Evolutionary conservation across 2,888 invertebrate genomes (phyloP).

Genomic region (Volucella inanis): DNA sequence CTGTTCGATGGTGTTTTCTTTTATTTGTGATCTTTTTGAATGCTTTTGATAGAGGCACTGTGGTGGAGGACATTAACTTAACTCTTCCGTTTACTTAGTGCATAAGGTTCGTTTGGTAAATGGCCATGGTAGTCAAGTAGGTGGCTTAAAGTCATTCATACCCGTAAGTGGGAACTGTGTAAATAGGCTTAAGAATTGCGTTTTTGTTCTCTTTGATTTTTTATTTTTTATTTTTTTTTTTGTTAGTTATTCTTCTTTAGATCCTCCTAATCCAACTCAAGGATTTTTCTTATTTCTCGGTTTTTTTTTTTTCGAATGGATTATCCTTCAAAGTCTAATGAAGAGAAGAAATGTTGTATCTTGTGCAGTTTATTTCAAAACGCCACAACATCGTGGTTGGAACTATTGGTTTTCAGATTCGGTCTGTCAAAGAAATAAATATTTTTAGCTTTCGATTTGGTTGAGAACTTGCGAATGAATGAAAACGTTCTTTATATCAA

Average conservation of each 20-base stretch:
- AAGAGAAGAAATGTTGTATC: conserved; percentile 66
- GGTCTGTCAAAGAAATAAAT: conserved; percentile 1
- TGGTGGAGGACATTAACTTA: conserved; percentile 71
- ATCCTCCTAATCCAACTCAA: conserved; percentile 67
- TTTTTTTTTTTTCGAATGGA: conserved; percentile 44
- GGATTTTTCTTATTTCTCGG: conserved; percentile 44
- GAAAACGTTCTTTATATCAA: no score
- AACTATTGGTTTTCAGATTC: not conserved
- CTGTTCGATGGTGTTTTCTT: conserved; percentile 24
- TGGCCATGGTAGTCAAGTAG: not conserved
- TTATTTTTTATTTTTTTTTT: conserved; percentile 27
- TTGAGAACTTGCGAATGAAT: no score
- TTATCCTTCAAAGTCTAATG: conserved; percentile 74
- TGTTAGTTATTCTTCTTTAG: conserved; percentile 32
- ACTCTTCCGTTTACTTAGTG: conserved; percentile 69
- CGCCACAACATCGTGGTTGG: not conserved
- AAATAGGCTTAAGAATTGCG: conserved; percentile 70
- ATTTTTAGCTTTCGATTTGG: not conserved
- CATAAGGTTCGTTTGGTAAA: not conserved
- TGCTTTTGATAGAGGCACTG: conserved; percentile 34
- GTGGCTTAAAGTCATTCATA: conserved; percentile 63
- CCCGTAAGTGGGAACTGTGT: conserved; percentile 37
- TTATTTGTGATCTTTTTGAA: conserved; percentile 9
- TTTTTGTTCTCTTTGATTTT: not conserved
- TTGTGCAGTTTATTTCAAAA: conserved; percentile 68